Base-by-base conservation (phyloP, 2,797 vertebrate genomes). In the Rhinella marina region DNA sequence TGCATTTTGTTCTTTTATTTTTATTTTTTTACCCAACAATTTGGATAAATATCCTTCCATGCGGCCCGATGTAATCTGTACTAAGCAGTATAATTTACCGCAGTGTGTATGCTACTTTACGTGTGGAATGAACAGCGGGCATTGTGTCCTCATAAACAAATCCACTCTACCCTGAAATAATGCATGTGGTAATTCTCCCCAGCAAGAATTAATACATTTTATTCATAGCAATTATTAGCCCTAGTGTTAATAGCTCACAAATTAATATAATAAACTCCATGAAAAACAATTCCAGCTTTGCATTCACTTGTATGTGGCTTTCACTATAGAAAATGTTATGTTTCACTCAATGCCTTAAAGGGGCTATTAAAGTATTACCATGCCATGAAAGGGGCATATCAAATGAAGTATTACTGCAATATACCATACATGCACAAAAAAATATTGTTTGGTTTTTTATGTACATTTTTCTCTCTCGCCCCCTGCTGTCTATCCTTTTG, bases 201-300 rank as follows among this genome's bases (percentile, higher is more conserved):
- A 25, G 50, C 56, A 61, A 14, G 21, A 62, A 64, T 81, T 48
- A 62, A 62, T 81, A 61, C 13, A 64, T n/a, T 50, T 16, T 8
- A 12, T 81, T 64, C 23, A 48, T 48, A 62, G 59, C 32, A 81
- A 27, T 81, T 66, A 81, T 81, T 62, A 62, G 41, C 19, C 19
- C 29, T 32, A 21, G 75, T 81, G 59, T 64, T 81, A 62, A 41
- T 41, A 41, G 29, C 12, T 2, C 57, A 16, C 7, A 16, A 17
- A 25, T 81, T 66, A 81, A 12, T 48, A n/a, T 81, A 64, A 81
- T 81, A 81, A 81, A 81, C 41, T 17, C 50, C n/a, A 66, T 50
- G 11, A n/a, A 50, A 66, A 50, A 64, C 41, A 64, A 25, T 66
- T n/a, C 17, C 12, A 8, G 11, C 2, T 6, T 50, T 50, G 10